Evolutionary conservation across 2,888 invertebrate species (phyloP).

Genomic region (Drosophila antonietae): DNA sequence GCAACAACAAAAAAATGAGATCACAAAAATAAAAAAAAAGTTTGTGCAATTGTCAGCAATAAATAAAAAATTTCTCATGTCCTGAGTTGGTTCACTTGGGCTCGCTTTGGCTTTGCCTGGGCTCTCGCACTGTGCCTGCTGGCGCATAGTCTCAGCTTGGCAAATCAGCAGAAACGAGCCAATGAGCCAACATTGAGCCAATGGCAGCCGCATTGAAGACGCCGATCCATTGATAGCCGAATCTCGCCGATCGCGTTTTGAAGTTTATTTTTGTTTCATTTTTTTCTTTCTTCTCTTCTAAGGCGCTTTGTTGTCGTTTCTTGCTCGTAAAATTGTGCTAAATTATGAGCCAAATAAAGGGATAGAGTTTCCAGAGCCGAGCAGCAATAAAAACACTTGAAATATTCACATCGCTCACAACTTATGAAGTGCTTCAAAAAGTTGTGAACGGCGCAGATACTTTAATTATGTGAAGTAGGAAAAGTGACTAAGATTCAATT

Average conservation of each 20-base stretch:
- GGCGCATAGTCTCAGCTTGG: constrained; percentile 60
- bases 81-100: constrained; percentile 34
- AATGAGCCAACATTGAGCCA: neutral
- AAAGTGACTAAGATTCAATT: neutral
- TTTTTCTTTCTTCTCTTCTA: constrained; percentile 30
- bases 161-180: constrained; percentile 56
- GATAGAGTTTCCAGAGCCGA: neutral
- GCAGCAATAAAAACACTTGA: constrained; percentile 7
- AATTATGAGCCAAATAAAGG: constrained; percentile 36
- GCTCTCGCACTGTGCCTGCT: constrained; percentile 64
- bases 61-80: constrained; percentile 82
- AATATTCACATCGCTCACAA: neutral
- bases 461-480: neutral
- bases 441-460: neutral
- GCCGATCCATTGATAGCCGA: constrained; percentile 45
- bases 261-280: constrained; percentile 63
- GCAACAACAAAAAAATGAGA: constrained; percentile 49
- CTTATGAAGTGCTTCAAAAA: neutral
- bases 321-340: constrained; percentile 42
- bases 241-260: constrained; percentile 47
- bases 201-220: constrained; percentile 13
- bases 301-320: constrained; percentile 42
- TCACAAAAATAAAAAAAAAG: constrained; percentile 42
- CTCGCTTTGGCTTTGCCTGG: constrained; percentile 33
- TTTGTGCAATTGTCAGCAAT: constrained; percentile 81